phyloP scores from a whole-genome alignment of 2,888 invertebrate genomes.

The Dendrolimus houi region DNA sequence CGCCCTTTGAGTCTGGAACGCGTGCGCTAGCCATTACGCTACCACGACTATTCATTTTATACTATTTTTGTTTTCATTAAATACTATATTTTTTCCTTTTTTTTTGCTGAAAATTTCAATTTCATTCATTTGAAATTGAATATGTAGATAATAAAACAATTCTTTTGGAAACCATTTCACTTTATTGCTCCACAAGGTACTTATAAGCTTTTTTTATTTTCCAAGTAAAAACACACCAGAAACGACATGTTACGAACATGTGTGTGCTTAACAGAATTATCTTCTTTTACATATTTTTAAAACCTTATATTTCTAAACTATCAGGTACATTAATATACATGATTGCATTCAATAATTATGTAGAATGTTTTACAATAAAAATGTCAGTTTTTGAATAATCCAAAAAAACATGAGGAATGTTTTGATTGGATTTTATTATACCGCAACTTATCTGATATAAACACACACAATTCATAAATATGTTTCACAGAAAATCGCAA shows the following conservation, averaged over 20 bases:
- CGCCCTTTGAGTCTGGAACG: no score
- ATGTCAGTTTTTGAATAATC: constrained; percentile 22
- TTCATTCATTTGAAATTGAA: not conserved
- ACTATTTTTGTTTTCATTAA: no score
- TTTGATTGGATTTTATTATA: constrained; percentile 23
- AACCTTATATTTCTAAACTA: constrained; percentile 42
- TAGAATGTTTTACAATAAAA: constrained; percentile 10
- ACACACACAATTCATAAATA: constrained; percentile 50
- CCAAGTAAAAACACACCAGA: constrained; percentile 49
- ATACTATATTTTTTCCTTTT: no score
- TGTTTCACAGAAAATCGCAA: constrained; percentile 20
- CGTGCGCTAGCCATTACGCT: no score
- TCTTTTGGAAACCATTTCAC: constrained; percentile 50
- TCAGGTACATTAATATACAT: constrained; percentile 59
- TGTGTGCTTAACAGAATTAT: constrained; percentile 55
- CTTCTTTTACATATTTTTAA: constrained; percentile 23
- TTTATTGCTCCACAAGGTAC: constrained; percentile 64
- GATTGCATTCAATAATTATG: constrained; percentile 22
- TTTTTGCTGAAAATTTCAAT: no score
- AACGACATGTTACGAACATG: constrained; percentile 42
- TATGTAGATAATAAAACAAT: constrained; percentile 30
- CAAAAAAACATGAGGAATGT: constrained; percentile 31
- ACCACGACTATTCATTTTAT: no score
- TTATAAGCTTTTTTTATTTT: constrained; percentile 46
- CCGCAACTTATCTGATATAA: constrained; percentile 34